phyloP scores from a whole-genome alignment of 35 echinoderm and acorn worm genomes.

The Heliocidaris tuberculata region DNA sequence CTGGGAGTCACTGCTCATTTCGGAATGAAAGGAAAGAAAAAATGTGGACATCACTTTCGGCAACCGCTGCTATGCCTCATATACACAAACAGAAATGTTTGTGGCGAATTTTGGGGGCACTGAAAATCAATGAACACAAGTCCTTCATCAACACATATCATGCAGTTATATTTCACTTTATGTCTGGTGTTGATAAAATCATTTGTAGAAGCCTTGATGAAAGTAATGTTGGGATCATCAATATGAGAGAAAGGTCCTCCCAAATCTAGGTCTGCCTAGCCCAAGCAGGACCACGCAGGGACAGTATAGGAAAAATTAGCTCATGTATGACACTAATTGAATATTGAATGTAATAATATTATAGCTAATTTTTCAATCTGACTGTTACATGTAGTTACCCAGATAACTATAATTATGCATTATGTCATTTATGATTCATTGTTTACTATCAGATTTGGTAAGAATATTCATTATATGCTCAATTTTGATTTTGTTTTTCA shows the following conservation, averaged over 20 bases:
- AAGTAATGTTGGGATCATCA: background rate
- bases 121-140: background rate
- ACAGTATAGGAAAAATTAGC: background rate
- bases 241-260: background rate
- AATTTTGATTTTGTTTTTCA: conserved; percentile 5
- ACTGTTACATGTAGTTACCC: background rate
- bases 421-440: conserved; percentile 1
- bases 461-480: background rate
- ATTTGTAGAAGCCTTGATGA: background rate
- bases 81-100: background rate
- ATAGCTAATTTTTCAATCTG: background rate
- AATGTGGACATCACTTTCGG: background rate
- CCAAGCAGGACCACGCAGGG: background rate
- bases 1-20: background rate
- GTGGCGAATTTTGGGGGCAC: background rate
- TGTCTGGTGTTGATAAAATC: background rate
- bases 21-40: background rate
- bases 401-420: background rate
- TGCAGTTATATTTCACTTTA: background rate
- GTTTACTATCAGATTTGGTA: background rate
- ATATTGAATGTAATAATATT: background rate
- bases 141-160: background rate
- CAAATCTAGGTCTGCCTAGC: background rate
- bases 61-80: background rate
- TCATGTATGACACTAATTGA: background rate